These are phyloP conservation scores for Tonatia bakeri DNA, from an alignment of 2,113 vertebrate species.

Conservation along the genomic window DNA sequence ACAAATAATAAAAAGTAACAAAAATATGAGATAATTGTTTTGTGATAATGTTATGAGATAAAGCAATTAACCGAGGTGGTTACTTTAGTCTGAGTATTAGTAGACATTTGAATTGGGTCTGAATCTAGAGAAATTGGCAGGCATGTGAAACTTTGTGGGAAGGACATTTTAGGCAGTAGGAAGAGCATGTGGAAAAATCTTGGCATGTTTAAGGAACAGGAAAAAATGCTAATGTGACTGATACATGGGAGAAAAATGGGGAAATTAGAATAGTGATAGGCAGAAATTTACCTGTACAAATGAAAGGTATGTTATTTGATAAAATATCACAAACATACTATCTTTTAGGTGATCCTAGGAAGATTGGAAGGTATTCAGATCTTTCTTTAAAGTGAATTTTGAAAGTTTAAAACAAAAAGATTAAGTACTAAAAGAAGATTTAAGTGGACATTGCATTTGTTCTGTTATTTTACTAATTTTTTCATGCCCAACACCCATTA, in stretches of 20 bases:
- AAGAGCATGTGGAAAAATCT: neutral
- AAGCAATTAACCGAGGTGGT: neutral
- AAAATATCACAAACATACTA: neutral
- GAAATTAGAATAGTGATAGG: neutral
- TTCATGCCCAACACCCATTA: neutral
- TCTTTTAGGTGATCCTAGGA: neutral
- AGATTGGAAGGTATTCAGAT: neutral
- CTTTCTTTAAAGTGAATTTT: neutral
- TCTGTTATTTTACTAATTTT: neutral
- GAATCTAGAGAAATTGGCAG: neutral
- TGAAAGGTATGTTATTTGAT: neutral
- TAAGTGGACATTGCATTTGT: neutral
- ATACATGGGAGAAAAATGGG: neutral
- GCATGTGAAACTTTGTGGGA: neutral
- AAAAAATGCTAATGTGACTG: neutral
- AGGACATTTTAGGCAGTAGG: neutral
- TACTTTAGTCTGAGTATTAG: neutral
- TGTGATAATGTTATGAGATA: neutral
- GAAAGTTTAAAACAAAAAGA: neutral
- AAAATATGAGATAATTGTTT: neutral
- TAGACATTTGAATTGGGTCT: neutral
- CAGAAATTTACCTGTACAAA: neutral
- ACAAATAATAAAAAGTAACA: neutral
- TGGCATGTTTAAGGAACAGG: neutral
- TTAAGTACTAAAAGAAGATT: neutral